A percentile compares a stretch with the other conserved stretches of the same genome.
Evolutionary conservation across 2,797 vertebrate genomes (phyloP).

Genomic region (Kryptopterus vitreolus): DNA sequence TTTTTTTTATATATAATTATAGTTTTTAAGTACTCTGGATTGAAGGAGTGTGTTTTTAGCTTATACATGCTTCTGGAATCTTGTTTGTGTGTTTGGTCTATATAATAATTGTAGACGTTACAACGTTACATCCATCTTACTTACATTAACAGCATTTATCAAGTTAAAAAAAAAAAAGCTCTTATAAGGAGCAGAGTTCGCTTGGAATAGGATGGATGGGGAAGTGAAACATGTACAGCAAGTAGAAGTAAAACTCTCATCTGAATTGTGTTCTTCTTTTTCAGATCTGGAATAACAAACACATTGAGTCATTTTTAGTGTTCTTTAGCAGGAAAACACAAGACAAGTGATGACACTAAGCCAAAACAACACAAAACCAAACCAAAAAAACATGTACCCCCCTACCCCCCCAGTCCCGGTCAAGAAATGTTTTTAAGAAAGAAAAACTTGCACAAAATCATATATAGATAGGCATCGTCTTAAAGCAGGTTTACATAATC

Average conservation of each 20-base stretch:
- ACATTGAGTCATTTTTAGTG: not conserved
- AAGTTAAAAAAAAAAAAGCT: constrained; percentile 24
- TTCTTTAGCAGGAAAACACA: not conserved
- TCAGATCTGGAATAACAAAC: not conserved
- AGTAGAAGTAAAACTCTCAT: not conserved
- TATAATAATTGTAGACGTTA: no score
- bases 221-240: constrained; percentile 29
- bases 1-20: not conserved
- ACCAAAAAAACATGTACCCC: no score
- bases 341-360: not conserved
- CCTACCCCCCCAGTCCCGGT: no score
- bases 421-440: no score
- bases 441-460: no score
- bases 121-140: no score
- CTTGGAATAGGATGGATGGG: not conserved
- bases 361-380: no score
- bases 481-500: no score
- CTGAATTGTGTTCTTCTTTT: not conserved
- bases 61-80: not conserved
- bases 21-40: no score
- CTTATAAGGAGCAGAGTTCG: not conserved
- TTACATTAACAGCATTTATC: no score
- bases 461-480: no score
- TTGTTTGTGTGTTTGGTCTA: not conserved
- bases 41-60: no score